A percentile compares a stretch with the other conserved stretches of the same genome.
Evolutionary conservation across 2,113 vertebrate species (phyloP).

Genomic region (Perccottus glenii): DNA sequence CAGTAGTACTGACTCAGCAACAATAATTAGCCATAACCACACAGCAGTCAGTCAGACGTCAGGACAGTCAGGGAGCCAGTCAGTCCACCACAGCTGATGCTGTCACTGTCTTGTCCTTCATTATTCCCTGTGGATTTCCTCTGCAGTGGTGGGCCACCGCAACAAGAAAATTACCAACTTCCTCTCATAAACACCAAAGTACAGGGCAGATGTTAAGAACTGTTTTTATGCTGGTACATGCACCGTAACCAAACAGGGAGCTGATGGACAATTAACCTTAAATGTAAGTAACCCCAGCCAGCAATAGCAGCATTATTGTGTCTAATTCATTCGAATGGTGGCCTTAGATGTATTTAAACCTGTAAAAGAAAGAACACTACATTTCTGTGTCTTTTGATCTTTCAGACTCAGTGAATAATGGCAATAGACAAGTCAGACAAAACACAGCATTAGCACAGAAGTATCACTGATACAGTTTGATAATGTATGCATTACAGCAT

Average conservation of each 20-base stretch:
- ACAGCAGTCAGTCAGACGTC: constrained; percentile 27
- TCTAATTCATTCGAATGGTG: constrained; percentile 32
- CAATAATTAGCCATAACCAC: constrained; percentile 16
- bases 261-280: constrained; percentile 56
- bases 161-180: constrained; percentile 64
- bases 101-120: constrained; percentile 58
- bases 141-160: constrained; percentile 53
- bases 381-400: constrained; percentile 43
- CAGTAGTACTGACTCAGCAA: constrained; percentile 29
- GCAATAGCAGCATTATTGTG: constrained; percentile 28
- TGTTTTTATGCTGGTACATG: constrained; percentile 64
- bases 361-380: constrained; percentile 5
- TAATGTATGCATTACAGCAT: constrained; percentile 51
- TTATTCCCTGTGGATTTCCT: constrained; percentile 52
- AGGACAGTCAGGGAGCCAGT: constrained; percentile 39
- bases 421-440: constrained; percentile 25
- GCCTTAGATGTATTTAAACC: constrained; percentile 20
- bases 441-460: constrained; percentile 35
- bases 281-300: constrained; percentile 54
- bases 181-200: constrained; percentile 56
- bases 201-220: constrained; percentile 48
- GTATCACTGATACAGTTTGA: constrained; percentile 54
- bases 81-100: constrained; percentile 38
- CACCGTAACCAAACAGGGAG: constrained; percentile 60
- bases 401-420: constrained; percentile 26